These are phyloP conservation scores for Ariopsis seemanni DNA, from an alignment of 2,113 vertebrate genomes.

Conservation along the genomic window DNA sequence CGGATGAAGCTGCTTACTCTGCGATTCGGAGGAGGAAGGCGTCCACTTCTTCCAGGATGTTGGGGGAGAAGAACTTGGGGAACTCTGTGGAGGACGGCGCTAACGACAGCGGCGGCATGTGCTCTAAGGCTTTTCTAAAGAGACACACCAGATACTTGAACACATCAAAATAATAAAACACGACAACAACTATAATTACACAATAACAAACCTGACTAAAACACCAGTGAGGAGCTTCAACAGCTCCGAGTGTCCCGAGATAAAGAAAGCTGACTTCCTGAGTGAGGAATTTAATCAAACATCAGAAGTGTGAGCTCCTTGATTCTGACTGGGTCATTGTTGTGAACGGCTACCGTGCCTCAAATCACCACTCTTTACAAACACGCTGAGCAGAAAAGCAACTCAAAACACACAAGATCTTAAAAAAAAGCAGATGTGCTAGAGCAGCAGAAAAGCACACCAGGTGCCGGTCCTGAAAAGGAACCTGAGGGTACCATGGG, in stretches of 20 bases:
- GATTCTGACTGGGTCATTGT: not conserved
- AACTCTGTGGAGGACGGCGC: constrained; percentile 86
- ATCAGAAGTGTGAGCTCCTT: no score
- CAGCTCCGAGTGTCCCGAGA: not conserved
- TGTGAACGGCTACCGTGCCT: not conserved
- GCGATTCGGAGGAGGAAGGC: constrained; percentile 95
- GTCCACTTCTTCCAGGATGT: constrained; percentile 94
- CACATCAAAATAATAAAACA: not conserved
- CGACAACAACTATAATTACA: no score
- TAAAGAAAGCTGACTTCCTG: no score
- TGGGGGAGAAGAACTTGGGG: constrained; percentile 91
- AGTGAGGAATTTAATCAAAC: no score
- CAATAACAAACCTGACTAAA: not conserved
- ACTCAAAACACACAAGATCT: not conserved
- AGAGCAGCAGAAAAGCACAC: not conserved
- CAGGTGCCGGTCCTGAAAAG: not conserved
- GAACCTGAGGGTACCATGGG: not conserved
- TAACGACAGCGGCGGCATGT: constrained; percentile 94
- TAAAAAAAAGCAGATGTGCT: not conserved
- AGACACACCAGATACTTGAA: constrained; percentile 4
- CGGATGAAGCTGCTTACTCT: constrained; percentile 58
- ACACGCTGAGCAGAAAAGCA: not conserved
- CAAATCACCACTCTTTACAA: not conserved
- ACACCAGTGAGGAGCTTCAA: not conserved
- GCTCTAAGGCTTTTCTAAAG: constrained; percentile 88